Conservation (phyloP, 2,888 invertebrate genomes). For the Lissonota sp. region DNA sequence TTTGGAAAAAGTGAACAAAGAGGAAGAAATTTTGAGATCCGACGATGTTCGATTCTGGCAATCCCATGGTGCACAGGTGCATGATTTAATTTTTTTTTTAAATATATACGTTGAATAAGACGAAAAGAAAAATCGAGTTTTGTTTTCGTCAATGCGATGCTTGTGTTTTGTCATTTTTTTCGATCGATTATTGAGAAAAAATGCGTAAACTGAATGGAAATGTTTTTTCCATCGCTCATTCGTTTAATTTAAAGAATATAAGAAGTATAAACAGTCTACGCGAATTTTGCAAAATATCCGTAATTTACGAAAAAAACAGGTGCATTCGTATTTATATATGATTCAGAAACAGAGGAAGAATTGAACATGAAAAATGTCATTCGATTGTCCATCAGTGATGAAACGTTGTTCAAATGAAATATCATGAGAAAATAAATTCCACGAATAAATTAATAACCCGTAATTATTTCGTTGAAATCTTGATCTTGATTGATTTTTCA, state of each 20-base stretch:
- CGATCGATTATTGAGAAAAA: constrained; percentile 14
- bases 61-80: constrained; percentile 25
- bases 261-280: neutral
- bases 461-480: too few species aligned
- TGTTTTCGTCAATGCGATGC: constrained; percentile 47
- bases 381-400: constrained; percentile 27
- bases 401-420: too few species aligned
- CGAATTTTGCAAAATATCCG: neutral
- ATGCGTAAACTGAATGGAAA: neutral
- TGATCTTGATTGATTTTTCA: too few species aligned
- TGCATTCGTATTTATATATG: neutral
- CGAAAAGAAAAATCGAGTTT: constrained; percentile 35
- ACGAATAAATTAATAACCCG: too few species aligned
- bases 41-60: constrained; percentile 8
- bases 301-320: neutral
- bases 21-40: neutral
- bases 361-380: constrained; percentile 34
- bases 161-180: neutral
- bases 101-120: neutral
- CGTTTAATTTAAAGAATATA: too few species aligned
- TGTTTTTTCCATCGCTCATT: neutral
- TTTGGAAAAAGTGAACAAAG: neutral
- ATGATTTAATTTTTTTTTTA: neutral
- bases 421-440: too few species aligned
- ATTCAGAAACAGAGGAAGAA: constrained; percentile 26